Conservation (phyloP, 2,113 vertebrate genomes). For the Hyperopisus bebe region DNA sequence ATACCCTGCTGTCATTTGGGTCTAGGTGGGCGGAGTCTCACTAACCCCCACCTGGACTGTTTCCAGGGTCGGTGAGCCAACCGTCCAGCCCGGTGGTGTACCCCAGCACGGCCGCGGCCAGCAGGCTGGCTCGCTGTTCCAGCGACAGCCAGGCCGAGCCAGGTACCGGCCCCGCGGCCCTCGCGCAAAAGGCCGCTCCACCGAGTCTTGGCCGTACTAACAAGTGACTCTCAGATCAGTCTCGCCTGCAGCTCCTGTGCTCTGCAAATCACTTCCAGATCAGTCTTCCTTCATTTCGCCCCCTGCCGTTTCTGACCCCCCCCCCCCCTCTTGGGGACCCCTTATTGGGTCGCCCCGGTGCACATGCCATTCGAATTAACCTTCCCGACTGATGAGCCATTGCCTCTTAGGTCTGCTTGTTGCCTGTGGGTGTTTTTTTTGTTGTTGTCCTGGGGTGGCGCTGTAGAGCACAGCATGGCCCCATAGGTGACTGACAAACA, state of each 20-base stretch:
- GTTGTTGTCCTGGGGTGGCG: background rate
- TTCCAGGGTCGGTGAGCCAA: constrained; percentile 78
- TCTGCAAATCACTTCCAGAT: background rate
- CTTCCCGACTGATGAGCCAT: background rate
- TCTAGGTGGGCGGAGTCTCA: constrained; percentile 23
- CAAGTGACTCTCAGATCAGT: constrained; percentile 8
- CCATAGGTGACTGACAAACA: background rate
- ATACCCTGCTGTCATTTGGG: background rate
- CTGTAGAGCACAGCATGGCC: background rate
- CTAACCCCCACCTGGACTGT: constrained; percentile 51
- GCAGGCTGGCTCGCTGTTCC: constrained; percentile 77
- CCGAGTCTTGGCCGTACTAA: constrained; percentile 32
- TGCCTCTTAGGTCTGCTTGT: background rate
- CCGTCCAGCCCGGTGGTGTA: constrained; percentile 74
- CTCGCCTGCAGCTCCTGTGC: background rate
- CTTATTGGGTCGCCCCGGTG: background rate
- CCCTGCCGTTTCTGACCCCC: background rate
- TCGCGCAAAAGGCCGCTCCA: constrained; percentile 16
- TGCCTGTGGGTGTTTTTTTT: background rate
- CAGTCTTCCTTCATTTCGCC: background rate
- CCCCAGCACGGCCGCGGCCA: constrained; percentile 79
- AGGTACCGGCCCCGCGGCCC: constrained; percentile 64
- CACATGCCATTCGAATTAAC: background rate
- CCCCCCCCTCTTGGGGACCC: constrained; percentile 18
- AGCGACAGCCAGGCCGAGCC: constrained; percentile 75